Evolutionary conservation across 2,113 vertebrate genomes (phyloP).

Genomic region (Corapipo altera): DNA sequence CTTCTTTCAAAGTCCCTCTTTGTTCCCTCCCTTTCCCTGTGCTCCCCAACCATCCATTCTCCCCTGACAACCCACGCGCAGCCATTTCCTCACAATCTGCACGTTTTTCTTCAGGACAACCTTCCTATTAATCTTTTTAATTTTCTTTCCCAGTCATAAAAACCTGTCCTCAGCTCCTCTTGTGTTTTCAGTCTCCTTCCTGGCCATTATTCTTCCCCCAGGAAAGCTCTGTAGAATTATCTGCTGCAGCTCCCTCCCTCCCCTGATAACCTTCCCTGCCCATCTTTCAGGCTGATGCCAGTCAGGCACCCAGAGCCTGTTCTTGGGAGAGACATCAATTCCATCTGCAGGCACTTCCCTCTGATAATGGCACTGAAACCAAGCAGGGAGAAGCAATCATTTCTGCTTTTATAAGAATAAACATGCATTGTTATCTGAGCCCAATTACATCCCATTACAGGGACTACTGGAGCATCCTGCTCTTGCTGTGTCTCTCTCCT

Average conservation of each 20-base stretch:
- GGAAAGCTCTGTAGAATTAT: background rate
- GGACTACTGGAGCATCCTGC: background rate
- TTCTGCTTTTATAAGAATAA: background rate
- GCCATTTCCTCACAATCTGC: background rate
- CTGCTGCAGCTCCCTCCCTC: background rate
- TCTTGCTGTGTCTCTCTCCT: background rate
- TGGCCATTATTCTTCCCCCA: background rate
- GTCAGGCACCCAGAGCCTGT: background rate
- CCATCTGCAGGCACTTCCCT: background rate
- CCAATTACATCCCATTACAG: background rate
- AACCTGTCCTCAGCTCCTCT: background rate
- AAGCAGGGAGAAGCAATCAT: background rate
- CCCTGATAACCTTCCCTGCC: background rate
- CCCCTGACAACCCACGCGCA: background rate
- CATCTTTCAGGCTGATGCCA: constrained; percentile 17
- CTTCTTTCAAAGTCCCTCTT: background rate
- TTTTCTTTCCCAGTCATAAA: constrained; percentile 21
- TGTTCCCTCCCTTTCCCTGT: background rate
- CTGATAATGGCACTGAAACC: background rate
- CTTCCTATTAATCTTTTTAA: background rate
- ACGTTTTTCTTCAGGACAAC: background rate
- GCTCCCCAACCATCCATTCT: background rate
- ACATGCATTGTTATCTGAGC: background rate
- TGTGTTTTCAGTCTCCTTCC: background rate
- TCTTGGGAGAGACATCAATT: constrained; percentile 22